Evolutionary conservation across 1,140 invertebrate species (phyloP), one percentile per base, ranked within the genome.

Genomic region (Rhagoletis pomonella): DNA sequence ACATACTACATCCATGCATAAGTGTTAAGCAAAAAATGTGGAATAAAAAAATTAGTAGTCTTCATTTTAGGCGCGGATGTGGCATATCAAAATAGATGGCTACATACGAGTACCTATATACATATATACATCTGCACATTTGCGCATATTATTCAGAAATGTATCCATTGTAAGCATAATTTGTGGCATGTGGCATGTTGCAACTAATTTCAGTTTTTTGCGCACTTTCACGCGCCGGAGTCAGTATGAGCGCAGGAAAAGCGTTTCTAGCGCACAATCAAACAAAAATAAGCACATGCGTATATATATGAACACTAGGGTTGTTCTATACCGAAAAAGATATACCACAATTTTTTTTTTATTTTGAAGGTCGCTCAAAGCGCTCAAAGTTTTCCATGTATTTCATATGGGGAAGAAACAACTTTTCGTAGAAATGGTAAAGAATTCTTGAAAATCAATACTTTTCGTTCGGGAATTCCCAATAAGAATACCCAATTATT

Each of bases 51-150:
- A 81, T 81, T 81, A 81, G n/a, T 55, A 29, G 73, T 47, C n/a
- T 81, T 55, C 44, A 17, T 81, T 81, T 81, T 55, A 81, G 44
- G 73, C 50, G 73, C 73, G 73, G 73, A 81, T 81, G 73, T 81
- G 73, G 73, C 67, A 73, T 42, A 73, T 29, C 12, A 67, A 42
- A 1, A 3, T 4, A 67, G 39, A n/a, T 12, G n/a, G 9, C 42
- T 10, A 17, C 62, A 64, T n/a, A 77, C 29, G 29, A 29, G 29
- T 29, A 1, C 4, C 12, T 77, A 12, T 14, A 50, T 47, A 47
- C 17, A 77, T n/a, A n/a, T n/a, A n/a, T 5, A 47, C 29, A 47
- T 47, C 4, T 69, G 19, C 2, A 69, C 39, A 44, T 29, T 29
- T 69, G 1, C 39, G 44, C 29, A 73, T 47, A 1, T 73, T 29